Conservation (phyloP, 2,113 vertebrate species). For the Choloepus hoffmanni region DNA sequence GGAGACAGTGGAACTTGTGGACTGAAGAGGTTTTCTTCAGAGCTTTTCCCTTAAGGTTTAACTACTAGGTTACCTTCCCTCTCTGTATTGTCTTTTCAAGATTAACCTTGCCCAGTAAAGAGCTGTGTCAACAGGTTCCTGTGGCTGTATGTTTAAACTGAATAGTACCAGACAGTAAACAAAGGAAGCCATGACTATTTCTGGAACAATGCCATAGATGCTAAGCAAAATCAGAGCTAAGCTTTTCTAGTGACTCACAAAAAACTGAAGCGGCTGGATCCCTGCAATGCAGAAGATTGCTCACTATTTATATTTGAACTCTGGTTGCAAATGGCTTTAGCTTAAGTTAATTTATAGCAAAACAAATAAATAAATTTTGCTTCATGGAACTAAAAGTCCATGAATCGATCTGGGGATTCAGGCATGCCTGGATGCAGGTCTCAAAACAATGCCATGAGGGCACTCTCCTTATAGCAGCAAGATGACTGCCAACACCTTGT, state of each 20-base stretch:
- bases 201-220: not conserved
- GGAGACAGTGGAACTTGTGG: not conserved
- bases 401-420: not conserved
- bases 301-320: constrained; percentile 4
- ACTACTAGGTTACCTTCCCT: not conserved
- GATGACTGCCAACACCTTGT: not conserved
- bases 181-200: not conserved
- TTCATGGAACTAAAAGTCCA: not conserved
- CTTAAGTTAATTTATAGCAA: not conserved
- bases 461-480: not conserved
- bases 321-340: not conserved
- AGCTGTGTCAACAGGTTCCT: constrained; percentile 57
- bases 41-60: not conserved
- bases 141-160: not conserved
- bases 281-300: not conserved
- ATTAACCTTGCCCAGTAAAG: constrained; percentile 70
- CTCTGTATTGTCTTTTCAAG: not conserved
- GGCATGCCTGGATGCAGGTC: not conserved
- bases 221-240: not conserved
- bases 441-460: not conserved
- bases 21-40: constrained; percentile 9
- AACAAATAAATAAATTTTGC: not conserved
- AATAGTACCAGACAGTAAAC: not conserved
- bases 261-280: not conserved
- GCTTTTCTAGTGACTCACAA: not conserved